A percentile compares a stretch with the other conserved stretches of the same genome.
phyloP scores from a whole-genome alignment of 2,797 vertebrate species.

The Hylomyscus alleni region DNA sequence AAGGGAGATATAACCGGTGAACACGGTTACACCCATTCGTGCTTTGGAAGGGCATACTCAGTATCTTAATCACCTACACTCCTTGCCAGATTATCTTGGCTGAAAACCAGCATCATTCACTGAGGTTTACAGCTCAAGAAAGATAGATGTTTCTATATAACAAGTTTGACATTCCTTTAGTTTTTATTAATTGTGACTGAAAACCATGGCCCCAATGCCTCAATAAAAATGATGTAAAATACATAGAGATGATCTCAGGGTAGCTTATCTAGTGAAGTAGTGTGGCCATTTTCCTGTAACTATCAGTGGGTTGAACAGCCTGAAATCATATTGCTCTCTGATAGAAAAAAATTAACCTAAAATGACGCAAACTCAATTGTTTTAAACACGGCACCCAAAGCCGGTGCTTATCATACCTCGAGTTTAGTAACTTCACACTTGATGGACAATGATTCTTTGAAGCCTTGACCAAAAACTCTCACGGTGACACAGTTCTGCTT shows the following conservation, averaged over 20 bases:
- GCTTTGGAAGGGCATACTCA: not conserved
- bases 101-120: not conserved
- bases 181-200: constrained; percentile 15
- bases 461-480: constrained; percentile 91
- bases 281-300: not conserved
- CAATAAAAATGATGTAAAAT: not conserved
- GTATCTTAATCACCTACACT: too few species aligned
- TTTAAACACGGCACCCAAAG: not conserved
- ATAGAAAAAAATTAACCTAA: constrained; percentile 3
- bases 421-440: constrained; percentile 95
- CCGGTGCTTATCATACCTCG: constrained; percentile 90
- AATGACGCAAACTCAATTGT: not conserved
- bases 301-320: not conserved
- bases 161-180: not conserved
- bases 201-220: not conserved
- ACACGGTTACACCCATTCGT: not conserved
- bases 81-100: not conserved
- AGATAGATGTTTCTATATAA: not conserved
- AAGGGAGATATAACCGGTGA: not conserved
- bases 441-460: constrained; percentile 91
- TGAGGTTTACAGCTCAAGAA: constrained; percentile 13
- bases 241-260: not conserved
- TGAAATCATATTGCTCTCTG: not conserved
- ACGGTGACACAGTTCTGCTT: constrained; percentile 90
- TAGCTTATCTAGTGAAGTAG: not conserved